A percentile compares a stretch with the other conserved stretches of the same genome.
phyloP scores from a whole-genome alignment of 1,140 invertebrate genomes.

The Cotesia typhae region DNA sequence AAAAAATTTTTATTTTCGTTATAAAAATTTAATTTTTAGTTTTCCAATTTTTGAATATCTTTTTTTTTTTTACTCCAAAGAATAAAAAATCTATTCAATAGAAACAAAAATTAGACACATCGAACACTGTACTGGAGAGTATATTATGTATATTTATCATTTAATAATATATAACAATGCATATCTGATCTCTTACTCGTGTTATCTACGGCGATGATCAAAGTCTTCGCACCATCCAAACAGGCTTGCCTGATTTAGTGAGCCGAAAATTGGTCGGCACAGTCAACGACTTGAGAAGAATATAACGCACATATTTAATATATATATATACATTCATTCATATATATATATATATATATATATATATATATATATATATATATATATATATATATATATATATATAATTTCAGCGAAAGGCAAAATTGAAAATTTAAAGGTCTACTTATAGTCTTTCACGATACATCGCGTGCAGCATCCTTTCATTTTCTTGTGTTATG shows the following conservation, averaged over 20 bases:
- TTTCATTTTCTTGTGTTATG: background rate
- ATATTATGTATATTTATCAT: no score
- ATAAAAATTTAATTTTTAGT: no score
- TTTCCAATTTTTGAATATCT: no score
- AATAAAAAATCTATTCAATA: no score
- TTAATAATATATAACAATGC: no score
- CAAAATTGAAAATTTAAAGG: constrained; percentile 43
- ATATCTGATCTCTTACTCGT: background rate
- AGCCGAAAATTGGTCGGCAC: constrained; percentile 27
- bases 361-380: background rate
- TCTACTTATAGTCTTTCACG: constrained; percentile 26
- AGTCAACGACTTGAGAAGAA: constrained; percentile 9
- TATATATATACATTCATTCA: background rate
- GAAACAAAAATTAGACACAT: no score
- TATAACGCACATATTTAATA: constrained; percentile 12
- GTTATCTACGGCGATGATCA: constrained; percentile 27
- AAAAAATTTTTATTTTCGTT: no score
- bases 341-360: background rate
- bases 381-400: background rate
- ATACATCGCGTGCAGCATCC: constrained; percentile 30
- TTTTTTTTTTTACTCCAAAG: no score
- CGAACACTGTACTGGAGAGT: no score
- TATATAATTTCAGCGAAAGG: constrained; percentile 30
- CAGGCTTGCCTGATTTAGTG: constrained; percentile 11
- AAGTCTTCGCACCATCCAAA: constrained; percentile 14